Base-by-base conservation (phyloP, 2,797 vertebrate species). In the Hoplostethus mediterraneus region DNA sequence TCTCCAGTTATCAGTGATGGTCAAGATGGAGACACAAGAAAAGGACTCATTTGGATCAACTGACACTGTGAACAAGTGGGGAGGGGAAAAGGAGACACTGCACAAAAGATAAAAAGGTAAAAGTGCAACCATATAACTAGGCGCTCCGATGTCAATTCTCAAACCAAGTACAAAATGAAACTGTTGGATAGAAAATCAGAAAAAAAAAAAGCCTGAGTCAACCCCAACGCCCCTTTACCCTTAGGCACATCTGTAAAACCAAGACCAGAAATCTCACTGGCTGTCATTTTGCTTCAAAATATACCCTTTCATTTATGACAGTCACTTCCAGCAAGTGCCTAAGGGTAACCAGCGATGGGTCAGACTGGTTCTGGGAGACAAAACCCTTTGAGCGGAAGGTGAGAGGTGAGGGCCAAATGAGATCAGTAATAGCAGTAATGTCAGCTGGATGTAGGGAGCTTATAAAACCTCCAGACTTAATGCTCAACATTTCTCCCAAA, bases 191-290 rank as follows among this genome's bases (percentile, higher is more conserved):
- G 44, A 17, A 13, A 36, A 31, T 33, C 6, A 53, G 59, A 54
- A 62, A 54, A 73, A 40, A 58, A 73, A 78, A 79, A 69, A 16
- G 55, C 71, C 71, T 77, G 68, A 36, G 31, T 13, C 28, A 71
- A 58, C 55, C 57, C 44, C 63, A 62, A 33, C 13, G 33, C 67
- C 60, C 28, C 25, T 79, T 67, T 60, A 80, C 69, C 63, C 47
- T 12, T 62, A 79, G 84, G 87, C 88, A 89, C 89, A 66, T 65
- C 62, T 82, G 79, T 75, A 85, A 84, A 88, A 80, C 69, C 33
- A 77, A 75, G n/a, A 72, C 75, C 45, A 14, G 80, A 64, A 69
- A 71, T 71, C 51, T 79, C 57, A 57, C 48, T 6, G 59, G 71
- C 58, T 71, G 47, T 55, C 6, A 33, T 16, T 75, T 13, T 60